Conservation (phyloP, 2,797 vertebrate genomes). For the Cryptoblepharus egeriae region DNA sequence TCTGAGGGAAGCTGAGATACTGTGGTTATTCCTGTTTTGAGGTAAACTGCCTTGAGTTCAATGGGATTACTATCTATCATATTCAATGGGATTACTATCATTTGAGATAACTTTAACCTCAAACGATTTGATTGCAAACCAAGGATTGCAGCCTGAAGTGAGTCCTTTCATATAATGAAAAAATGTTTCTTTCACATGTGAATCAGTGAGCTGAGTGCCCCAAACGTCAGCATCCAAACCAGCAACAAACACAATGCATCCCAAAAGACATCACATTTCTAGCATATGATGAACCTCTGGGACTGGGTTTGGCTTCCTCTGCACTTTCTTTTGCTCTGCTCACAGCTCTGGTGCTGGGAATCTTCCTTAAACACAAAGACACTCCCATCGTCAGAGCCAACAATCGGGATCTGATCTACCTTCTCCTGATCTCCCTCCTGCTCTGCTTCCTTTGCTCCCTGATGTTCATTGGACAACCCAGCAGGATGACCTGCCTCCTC, state of each 20-base stretch:
- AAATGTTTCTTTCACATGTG: not conserved
- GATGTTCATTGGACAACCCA: constrained; percentile 11
- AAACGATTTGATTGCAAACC: no score
- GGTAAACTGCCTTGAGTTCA: no score
- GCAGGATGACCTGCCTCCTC: not conserved
- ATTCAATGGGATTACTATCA: no score
- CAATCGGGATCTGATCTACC: not conserved
- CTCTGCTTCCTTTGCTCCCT: constrained; percentile 2
- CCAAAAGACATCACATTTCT: not conserved
- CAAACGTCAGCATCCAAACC: not conserved
- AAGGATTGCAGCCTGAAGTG: no score
- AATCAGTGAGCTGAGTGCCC: not conserved
- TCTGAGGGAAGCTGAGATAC: no score
- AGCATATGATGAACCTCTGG: not conserved
- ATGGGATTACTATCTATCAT: no score
- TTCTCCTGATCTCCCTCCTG: not conserved
- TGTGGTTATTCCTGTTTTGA: no score
- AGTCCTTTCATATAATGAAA: not conserved
- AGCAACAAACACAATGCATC: not conserved
- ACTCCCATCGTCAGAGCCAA: not conserved
- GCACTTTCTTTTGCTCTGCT: not conserved
- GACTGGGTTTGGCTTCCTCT: not conserved
- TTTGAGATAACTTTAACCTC: no score
- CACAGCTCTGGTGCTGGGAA: not conserved
- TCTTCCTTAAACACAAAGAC: not conserved